phyloP scores from a whole-genome alignment of 2,888 invertebrate species.

The Punctoribates punctum region DNA sequence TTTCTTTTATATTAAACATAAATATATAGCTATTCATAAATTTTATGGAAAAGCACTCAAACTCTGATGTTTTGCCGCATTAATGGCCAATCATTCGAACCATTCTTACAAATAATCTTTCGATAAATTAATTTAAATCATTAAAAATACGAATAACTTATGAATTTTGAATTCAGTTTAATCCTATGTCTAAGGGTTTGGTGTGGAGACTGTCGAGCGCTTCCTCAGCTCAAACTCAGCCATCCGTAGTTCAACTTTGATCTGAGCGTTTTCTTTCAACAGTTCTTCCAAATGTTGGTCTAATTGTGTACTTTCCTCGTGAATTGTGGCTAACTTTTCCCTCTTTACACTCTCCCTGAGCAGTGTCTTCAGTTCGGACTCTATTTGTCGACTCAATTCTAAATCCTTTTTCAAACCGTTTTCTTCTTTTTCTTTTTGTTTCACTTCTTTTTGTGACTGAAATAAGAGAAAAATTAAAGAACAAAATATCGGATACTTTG shows the following conservation, averaged over 20 bases:
- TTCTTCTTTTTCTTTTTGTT: neutral
- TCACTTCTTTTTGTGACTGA: neutral
- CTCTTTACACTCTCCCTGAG: neutral
- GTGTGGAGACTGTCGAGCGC: too few species aligned
- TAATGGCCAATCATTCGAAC: neutral
- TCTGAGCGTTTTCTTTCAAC: slow-evolving; percentile 26
- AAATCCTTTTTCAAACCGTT: neutral
- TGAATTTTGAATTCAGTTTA: too few species aligned
- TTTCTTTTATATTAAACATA: too few species aligned
- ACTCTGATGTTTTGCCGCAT: too few species aligned
- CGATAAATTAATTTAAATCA: neutral
- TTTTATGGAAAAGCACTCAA: too few species aligned
- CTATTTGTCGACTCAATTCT: neutral
- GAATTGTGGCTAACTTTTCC: slow-evolving; percentile 13
- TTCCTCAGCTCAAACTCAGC: slow-evolving; percentile 22
- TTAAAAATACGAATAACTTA: neutral
- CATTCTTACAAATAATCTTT: neutral
- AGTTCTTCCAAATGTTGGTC: slow-evolving; percentile 31
- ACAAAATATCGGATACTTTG: too few species aligned
- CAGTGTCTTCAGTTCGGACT: slow-evolving; percentile 5
- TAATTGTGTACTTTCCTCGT: neutral
- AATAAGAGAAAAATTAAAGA: neutral
- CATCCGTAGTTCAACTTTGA: slow-evolving; percentile 34
- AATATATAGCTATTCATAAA: too few species aligned
- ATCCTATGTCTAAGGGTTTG: too few species aligned